Percentiles rank a stretch among this genome's conserved stretches.
phyloP scores from a whole-genome alignment of 1,140 invertebrate species.

The Drosophila lacteicornis region DNA sequence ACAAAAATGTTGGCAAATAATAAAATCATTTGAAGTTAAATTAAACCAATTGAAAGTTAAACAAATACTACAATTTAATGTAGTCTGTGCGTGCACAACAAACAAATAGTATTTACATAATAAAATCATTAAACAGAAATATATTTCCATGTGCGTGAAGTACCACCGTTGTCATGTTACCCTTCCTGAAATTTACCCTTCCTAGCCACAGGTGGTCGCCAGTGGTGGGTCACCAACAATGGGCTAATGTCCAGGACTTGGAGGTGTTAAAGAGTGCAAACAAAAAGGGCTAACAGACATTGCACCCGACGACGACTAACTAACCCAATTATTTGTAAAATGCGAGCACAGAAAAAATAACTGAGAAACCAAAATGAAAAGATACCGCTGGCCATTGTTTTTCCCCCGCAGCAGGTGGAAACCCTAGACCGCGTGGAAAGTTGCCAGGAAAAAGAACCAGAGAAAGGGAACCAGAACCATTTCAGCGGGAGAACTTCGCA shows the following conservation, averaged over 20 bases:
- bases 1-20: conserved; percentile 1
- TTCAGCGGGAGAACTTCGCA: conserved; percentile 43
- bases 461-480: conserved; percentile 8
- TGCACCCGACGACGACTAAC: conserved; percentile 58
- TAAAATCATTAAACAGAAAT: background rate
- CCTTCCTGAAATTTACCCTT: background rate
- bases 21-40: background rate
- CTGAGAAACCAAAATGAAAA: conserved; percentile 36
- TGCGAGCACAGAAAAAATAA: conserved; percentile 26
- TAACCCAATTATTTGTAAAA: conserved; percentile 79
- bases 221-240: conserved; percentile 17
- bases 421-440: conserved; percentile 32
- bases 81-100: background rate
- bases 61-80: background rate
- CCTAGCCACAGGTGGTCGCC: conserved; percentile 32
- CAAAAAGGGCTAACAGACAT: conserved; percentile 38
- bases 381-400: conserved; percentile 70
- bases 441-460: conserved; percentile 16
- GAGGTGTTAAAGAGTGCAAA: conserved; percentile 16
- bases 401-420: conserved; percentile 55
- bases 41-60: conserved; percentile 2
- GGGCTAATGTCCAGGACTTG: conserved; percentile 37
- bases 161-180: background rate
- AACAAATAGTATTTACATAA: background rate
- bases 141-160: background rate